Evolutionary conservation across 2,888 invertebrate species (phyloP).

Genomic region (Epinotia brunnichana): DNA sequence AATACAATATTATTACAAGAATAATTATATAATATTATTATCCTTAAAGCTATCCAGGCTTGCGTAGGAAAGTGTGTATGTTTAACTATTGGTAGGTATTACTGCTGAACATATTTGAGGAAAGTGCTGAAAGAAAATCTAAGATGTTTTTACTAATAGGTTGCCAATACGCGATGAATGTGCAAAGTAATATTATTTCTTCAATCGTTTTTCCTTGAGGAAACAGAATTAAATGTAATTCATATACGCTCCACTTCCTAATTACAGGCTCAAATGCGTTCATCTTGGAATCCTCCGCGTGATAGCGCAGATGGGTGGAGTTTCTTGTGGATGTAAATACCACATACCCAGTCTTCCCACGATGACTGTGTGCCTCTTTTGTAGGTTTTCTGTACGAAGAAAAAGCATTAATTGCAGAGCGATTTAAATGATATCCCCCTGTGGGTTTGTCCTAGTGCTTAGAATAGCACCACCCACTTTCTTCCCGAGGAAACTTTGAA

Average conservation of each 20-base stretch:
- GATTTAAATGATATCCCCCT: no score
- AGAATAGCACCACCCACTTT: no score
- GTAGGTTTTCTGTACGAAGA: no score
- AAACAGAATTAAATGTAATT: background rate
- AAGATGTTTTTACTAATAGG: background rate
- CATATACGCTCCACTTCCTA: background rate
- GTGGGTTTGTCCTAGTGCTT: no score
- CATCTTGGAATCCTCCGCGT: no score
- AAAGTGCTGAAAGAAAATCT: background rate
- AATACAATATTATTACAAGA: background rate
- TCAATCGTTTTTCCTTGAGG: background rate
- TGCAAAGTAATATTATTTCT: background rate
- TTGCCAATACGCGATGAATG: background rate
- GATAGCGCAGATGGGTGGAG: no score
- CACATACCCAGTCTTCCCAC: no score
- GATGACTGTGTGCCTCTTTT: no score
- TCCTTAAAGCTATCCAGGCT: background rate
- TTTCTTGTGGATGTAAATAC: no score
- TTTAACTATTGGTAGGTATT: background rate
- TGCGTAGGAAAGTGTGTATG: background rate
- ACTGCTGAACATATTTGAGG: background rate
- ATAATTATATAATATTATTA: background rate
- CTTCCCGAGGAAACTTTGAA: no score
- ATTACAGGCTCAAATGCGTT: no score
- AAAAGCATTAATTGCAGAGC: no score